phyloP scores from a whole-genome alignment of 2,113 vertebrate genomes.

The Sebastes fasciatus region DNA sequence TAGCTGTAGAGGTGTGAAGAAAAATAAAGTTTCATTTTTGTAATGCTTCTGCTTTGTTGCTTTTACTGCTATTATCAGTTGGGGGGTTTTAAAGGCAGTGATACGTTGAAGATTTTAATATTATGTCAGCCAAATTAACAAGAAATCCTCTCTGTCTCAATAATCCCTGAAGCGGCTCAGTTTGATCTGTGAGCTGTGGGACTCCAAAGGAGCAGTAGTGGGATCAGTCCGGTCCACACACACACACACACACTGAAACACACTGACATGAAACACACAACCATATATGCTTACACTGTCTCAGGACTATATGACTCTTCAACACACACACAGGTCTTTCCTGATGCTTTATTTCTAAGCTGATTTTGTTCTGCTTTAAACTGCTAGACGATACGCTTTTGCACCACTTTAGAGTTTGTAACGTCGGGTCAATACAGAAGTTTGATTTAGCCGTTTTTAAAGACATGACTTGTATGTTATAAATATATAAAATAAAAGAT shows the following conservation, averaged over 20 bases:
- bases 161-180: conserved; percentile 34
- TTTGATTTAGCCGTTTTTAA: conserved; percentile 63
- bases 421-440: conserved; percentile 30
- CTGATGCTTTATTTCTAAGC: conserved; percentile 48
- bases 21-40: conserved; percentile 38
- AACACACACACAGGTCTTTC: conserved; percentile 32
- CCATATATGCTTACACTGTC: conserved; percentile 62
- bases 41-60: conserved; percentile 58
- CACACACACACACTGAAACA: conserved; percentile 46
- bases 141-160: conserved; percentile 9
- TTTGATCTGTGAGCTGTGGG: conserved; percentile 48
- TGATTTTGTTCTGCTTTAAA: conserved; percentile 46
- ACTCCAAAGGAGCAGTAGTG: conserved; percentile 68
- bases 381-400: conserved; percentile 55
- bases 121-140: conserved; percentile 23
- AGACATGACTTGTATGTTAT: conserved; percentile 52
- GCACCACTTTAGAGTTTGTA: conserved; percentile 64
- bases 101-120: conserved; percentile 48
- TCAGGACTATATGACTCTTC: conserved; percentile 72
- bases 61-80: conserved; percentile 50
- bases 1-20: conserved; percentile 48
- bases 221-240: conserved; percentile 52
- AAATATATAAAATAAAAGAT: conserved; percentile 41
- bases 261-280: conserved; percentile 47
- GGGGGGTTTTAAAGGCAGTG: conserved; percentile 19